Evolutionary conservation across 2,113 vertebrate species (phyloP), one percentile per base, ranked within the genome.

Genomic region (Petroica traversi): DNA sequence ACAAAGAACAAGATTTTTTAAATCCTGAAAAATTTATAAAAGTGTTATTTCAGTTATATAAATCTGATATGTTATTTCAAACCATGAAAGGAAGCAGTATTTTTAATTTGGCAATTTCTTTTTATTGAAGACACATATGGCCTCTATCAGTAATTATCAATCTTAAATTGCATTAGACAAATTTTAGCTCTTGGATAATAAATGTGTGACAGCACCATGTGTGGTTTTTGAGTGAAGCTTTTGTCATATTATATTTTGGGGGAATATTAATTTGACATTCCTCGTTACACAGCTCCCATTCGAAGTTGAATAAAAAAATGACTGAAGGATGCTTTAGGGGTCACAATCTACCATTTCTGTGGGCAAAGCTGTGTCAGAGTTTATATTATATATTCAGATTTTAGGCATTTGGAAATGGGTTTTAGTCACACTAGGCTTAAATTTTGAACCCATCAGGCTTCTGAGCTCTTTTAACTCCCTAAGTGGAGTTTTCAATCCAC

Each of bases 111-210:
- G 69, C 78, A 64, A 19, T 71, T 72, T 75, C 64, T 61, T 87
- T 92, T 94, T 72, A 89, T 73, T 64, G 74, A 88, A 96, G 79
- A 61, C 40, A 48, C 78, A 45, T 45, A 43, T 46, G 94, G 83
- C 69, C 62, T 96, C 63, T 67, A 77, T 96, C 89, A 34, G 59
- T 93, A 89, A 93, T 93, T 88, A 89, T 89, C 78, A 89, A 3
- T 74, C 82, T 81, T 59, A 86, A 86, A 71, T 86, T 74, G 45
- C 5, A 28, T 85, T 63, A 86, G 59, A 48, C 31, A 86, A 24
- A 80, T 90, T 86, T 80, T 63, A 79, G 55, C 40, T 93, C 2
- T 1, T 95, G 72, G 68, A 63, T 86, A 89, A 73, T 86, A 91
- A 79, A 88, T 69, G 13, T 40, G 34, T 9, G 54, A 80, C 67